These are phyloP conservation scores for Nematostella vectensis DNA, from an alignment of 92 coral and sea anemone species.

Conservation along the genomic window DNA sequence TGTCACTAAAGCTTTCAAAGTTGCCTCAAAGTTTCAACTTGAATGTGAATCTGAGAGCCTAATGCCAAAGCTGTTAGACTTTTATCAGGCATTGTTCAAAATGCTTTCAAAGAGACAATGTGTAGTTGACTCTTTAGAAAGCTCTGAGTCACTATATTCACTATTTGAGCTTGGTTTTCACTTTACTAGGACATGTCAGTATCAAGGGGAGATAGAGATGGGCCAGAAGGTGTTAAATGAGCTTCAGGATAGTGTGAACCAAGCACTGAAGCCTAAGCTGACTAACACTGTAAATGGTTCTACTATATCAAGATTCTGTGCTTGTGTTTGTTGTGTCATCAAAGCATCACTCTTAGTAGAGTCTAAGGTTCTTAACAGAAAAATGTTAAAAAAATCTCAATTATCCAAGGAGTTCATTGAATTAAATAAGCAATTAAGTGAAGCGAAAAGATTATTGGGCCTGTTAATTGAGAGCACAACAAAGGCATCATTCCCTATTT, in stretches of 20 bases:
- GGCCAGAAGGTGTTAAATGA: constrained; percentile 36
- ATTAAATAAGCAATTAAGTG: constrained; percentile 25
- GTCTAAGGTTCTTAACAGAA: background rate
- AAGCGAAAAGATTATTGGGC: constrained; percentile 8
- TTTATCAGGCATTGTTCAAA: constrained; percentile 32
- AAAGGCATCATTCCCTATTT: constrained; percentile 2
- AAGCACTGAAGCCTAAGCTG: constrained; percentile 7
- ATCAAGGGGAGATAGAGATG: constrained; percentile 22
- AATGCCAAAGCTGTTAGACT: constrained; percentile 19
- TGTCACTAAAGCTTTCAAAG: constrained; percentile 44
- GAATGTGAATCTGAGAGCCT: constrained; percentile 36
- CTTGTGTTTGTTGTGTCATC: constrained; percentile 18
- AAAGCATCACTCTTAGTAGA: constrained; percentile 24
- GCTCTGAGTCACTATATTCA: constrained; percentile 10
- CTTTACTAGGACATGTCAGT: constrained; percentile 41
- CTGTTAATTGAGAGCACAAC: constrained; percentile 8
- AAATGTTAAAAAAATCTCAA: constrained; percentile 5
- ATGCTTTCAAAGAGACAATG: constrained; percentile 9
- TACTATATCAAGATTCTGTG: constrained; percentile 17
- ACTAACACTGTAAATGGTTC: constrained; percentile 14
- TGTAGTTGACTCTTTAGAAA: constrained; percentile 1
- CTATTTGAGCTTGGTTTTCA: constrained; percentile 66
- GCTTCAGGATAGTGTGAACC: constrained; percentile 23
- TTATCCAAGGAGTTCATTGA: background rate
- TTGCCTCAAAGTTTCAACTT: constrained; percentile 57